A percentile compares a stretch with the other conserved stretches of the same genome.
Evolutionary conservation across 2,888 invertebrate species (phyloP).

Genomic region (Lottia gigantea): DNA sequence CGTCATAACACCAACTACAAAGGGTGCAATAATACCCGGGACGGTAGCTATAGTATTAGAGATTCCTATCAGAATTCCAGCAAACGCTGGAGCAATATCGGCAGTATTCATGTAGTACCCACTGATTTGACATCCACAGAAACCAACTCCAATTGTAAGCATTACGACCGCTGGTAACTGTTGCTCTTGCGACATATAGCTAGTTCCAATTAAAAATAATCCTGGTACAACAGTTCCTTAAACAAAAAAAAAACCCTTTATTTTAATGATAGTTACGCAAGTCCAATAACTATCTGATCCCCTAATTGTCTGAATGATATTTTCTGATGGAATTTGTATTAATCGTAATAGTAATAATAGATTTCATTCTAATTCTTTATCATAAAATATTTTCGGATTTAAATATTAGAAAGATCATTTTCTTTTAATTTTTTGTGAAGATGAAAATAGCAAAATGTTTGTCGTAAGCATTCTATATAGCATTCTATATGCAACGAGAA

Average conservation of each 20-base stretch:
- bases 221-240: slow-evolving; percentile 50
- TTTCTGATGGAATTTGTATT: too few species aligned
- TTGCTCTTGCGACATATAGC: slow-evolving; percentile 55
- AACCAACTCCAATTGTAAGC: slow-evolving; percentile 49
- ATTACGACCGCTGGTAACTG: slow-evolving; percentile 49
- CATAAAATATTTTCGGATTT: too few species aligned
- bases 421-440: too few species aligned
- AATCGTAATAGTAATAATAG: too few species aligned
- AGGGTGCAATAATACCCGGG: slow-evolving; percentile 55
- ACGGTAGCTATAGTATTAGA: slow-evolving; percentile 53
- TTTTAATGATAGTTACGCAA: too few species aligned
- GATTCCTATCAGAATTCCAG: slow-evolving; percentile 57
- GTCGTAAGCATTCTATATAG: too few species aligned
- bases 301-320: too few species aligned
- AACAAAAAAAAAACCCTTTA: slow-evolving; percentile 3
- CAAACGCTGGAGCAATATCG: slow-evolving; percentile 57
- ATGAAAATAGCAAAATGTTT: too few species aligned
- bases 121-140: slow-evolving; percentile 57
- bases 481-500: too few species aligned
- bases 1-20: slow-evolving; percentile 55
- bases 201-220: slow-evolving; percentile 46
- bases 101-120: slow-evolving; percentile 57
- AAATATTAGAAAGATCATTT: too few species aligned
- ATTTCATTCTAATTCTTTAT: too few species aligned
- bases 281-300: too few species aligned